phyloP scores from a whole-genome alignment of 2,888 invertebrate species.

The Leptinotarsa haldemani region DNA sequence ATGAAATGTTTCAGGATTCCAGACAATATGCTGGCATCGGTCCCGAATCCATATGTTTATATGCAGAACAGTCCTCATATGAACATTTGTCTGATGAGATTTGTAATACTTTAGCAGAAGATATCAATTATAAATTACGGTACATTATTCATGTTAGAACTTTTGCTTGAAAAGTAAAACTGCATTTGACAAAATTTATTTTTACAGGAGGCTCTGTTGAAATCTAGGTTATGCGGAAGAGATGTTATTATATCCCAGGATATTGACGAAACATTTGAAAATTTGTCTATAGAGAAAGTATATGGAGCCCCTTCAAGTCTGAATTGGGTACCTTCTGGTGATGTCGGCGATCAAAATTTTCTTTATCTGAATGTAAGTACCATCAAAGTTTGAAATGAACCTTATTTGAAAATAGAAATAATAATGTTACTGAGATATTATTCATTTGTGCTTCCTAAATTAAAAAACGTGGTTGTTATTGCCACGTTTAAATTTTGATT shows the following conservation, averaged over 20 bases:
- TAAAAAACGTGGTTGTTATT: no score
- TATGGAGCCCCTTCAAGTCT: slow-evolving; percentile 60
- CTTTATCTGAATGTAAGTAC: slow-evolving; percentile 60
- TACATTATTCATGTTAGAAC: slow-evolving; percentile 58
- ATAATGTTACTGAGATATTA: background rate
- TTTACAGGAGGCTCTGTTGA: slow-evolving; percentile 60
- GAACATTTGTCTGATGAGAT: slow-evolving; percentile 60
- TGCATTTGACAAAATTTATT: slow-evolving; percentile 1
- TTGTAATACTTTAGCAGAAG: slow-evolving; percentile 59
- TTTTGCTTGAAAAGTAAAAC: background rate
- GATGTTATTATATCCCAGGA: slow-evolving; percentile 59
- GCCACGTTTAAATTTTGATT: no score
- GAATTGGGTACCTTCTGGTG: slow-evolving; percentile 59
- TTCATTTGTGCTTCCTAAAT: no score
- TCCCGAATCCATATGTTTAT: slow-evolving; percentile 57
- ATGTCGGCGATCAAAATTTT: slow-evolving; percentile 57
- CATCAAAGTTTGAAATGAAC: slow-evolving; percentile 2
- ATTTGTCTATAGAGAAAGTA: slow-evolving; percentile 59
- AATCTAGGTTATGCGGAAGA: slow-evolving; percentile 59
- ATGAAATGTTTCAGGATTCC: slow-evolving; percentile 52
- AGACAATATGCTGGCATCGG: slow-evolving; percentile 61
- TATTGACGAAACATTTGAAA: slow-evolving; percentile 60
- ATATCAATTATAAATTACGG: slow-evolving; percentile 62
- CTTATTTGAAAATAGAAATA: no score
- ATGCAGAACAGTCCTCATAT: slow-evolving; percentile 60